A percentile compares a stretch with the other conserved stretches of the same genome.
These are phyloP conservation scores for Hirundichthys speculiger DNA, from an alignment of 2,113 vertebrate species.

Conservation along the genomic window DNA sequence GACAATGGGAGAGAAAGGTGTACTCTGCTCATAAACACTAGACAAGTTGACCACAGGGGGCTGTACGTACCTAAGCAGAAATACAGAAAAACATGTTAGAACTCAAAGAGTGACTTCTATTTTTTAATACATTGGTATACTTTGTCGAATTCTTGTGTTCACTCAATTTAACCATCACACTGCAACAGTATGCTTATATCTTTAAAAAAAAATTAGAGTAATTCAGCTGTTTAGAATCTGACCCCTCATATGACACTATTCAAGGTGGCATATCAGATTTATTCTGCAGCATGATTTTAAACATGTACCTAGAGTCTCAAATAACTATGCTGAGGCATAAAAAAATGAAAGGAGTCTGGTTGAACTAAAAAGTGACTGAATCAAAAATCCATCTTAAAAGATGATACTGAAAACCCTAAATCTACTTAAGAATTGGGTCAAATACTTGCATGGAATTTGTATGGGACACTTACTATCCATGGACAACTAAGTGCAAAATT, in stretches of 20 bases:
- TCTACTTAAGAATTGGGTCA: too few relatives aligned
- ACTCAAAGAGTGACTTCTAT: too few relatives aligned
- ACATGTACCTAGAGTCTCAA: not conserved
- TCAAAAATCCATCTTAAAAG: too few relatives aligned
- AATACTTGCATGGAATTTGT: too few relatives aligned
- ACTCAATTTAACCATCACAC: not conserved
- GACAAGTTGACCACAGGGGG: conserved; percentile 95
- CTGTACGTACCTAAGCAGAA: conserved; percentile 88
- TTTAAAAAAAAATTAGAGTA: too few relatives aligned
- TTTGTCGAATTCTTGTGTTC: not conserved
- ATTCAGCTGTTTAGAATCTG: too few relatives aligned
- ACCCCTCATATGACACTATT: not conserved
- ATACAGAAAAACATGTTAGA: conserved; percentile 13
- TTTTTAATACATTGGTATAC: not conserved
- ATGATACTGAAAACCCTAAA: too few relatives aligned
- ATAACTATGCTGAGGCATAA: too few relatives aligned
- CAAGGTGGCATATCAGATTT: not conserved
- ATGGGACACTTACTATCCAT: too few relatives aligned
- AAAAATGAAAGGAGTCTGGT: too few relatives aligned
- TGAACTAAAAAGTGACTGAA: too few relatives aligned
- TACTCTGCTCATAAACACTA: conserved; percentile 90
- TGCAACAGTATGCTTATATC: not conserved
- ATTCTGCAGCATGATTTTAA: not conserved
- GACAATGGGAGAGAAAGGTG: conserved; percentile 88
- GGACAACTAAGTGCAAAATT: too few relatives aligned